Conservation (phyloP, 35 echinoderm and acorn worm genomes). For the Lytechinus variegatus region DNA sequence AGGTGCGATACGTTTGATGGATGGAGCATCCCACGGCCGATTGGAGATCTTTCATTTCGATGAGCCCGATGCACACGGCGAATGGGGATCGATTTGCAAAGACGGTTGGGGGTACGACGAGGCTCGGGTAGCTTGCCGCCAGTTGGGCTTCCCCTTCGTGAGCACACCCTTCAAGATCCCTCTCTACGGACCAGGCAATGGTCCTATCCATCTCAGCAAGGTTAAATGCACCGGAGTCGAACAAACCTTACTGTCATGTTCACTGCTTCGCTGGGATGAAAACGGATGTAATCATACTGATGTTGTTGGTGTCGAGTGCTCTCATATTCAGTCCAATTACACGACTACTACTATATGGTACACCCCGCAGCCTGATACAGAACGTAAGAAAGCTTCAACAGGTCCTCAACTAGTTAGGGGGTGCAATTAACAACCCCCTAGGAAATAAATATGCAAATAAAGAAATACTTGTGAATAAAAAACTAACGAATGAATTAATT, state of each 20-base stretch:
- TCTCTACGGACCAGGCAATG: neutral
- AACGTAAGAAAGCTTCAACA: no score
- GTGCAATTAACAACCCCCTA: no score
- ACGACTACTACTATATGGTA: no score
- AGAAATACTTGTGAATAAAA: neutral
- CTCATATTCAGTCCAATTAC: no score
- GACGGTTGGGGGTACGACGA: neutral
- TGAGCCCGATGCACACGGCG: neutral
- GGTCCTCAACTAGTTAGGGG: no score
- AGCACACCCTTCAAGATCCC: neutral
- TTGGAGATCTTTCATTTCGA: no score
- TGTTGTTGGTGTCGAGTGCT: neutral
- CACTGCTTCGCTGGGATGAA: neutral
- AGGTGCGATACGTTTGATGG: neutral
- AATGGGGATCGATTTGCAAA: neutral
- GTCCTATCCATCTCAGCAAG: neutral
- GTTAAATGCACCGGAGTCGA: neutral
- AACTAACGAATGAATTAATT: no score
- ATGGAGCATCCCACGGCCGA: neutral
- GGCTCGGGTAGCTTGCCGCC: neutral
- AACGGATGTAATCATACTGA: neutral
- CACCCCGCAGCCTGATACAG: no score
- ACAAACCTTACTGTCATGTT: neutral
- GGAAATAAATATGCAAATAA: neutral
- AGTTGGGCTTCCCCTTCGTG: neutral